Evolutionary conservation across 2,797 vertebrate species (phyloP).

Genomic region (Sciurus vulgaris): DNA sequence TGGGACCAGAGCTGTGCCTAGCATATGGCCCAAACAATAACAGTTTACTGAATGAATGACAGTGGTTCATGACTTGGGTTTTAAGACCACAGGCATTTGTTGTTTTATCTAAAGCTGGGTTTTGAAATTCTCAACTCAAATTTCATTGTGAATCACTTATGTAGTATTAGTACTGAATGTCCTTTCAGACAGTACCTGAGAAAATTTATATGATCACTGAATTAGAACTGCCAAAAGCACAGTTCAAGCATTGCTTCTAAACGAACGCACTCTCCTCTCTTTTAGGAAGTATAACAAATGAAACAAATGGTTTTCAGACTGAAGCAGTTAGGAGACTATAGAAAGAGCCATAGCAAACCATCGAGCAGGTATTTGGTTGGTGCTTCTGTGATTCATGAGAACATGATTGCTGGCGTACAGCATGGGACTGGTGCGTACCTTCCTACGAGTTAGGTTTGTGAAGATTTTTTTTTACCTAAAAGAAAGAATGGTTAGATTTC

Average conservation of each 20-base stretch:
- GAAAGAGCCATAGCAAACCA: background rate
- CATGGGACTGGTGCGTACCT: background rate
- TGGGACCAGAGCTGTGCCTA: background rate
- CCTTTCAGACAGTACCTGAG: background rate
- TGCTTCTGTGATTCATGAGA: background rate
- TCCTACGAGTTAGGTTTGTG: background rate
- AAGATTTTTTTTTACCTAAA: background rate
- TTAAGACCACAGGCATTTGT: background rate
- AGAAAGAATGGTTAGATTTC: background rate
- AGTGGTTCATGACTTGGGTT: background rate
- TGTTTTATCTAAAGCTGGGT: background rate
- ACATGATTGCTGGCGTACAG: background rate
- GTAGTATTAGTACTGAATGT: background rate
- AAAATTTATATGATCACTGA: background rate
- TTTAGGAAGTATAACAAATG: background rate
- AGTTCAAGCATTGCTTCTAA: background rate
- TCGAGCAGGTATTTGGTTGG: background rate
- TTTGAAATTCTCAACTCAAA: background rate
- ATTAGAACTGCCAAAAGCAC: constrained; percentile 21
- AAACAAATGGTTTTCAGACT: background rate
- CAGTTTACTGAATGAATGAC: background rate
- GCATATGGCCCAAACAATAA: background rate
- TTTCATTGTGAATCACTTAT: constrained; percentile 21
- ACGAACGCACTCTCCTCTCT: background rate
- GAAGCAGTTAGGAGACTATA: background rate